Base-by-base conservation (phyloP, 2,113 vertebrate species). In the Crotalus tigris region DNA sequence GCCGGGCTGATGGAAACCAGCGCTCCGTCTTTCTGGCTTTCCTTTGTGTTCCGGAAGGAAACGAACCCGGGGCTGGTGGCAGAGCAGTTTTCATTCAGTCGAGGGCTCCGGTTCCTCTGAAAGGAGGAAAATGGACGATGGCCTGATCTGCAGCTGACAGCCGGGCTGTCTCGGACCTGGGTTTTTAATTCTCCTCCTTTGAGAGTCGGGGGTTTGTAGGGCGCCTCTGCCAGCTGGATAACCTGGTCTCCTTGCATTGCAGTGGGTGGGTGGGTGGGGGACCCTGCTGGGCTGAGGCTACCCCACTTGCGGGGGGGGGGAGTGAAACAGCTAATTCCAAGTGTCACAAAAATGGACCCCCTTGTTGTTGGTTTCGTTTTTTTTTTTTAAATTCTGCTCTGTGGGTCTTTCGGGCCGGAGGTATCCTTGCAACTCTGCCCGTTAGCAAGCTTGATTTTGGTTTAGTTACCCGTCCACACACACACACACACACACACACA, bases 11-110 rank as follows among this genome's bases (percentile, higher is more conserved):
- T 69, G 2, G 4, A 69, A 69, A 15, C n/a, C 1, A 33, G n/a
- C 15, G 1, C 6, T n/a, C 5, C n/a, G 6, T 12, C 6, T 6
- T 8, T 19, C 6, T 19, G 10, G 53, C 10, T 44, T 29, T 26
- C 19, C 87, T 92, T 92, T 89, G 92, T 90, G 55, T 57, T 86
- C 88, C 12, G 3, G n/a, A 90, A 85, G 44, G 64, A 81, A 88
- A 7, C 9, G n/a, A 39, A 57, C 26, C 39, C 5, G 24, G 2
- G 13, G 8, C 24, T 9, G 33, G 6, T 39, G 33, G 75, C 75
- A 19, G 75, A 44, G 15, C 17, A 15, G 33, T 19, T 55, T 11
- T 5, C 7, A 21, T 29, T 87, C 39, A 29, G 44, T n/a, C 0
- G 33, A 54, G 26, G 24, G 6, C 29, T 33, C 44, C 29, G 10